Base-by-base conservation (phyloP, 2,797 vertebrate genomes). In the Rhinatrema bivittatum region DNA sequence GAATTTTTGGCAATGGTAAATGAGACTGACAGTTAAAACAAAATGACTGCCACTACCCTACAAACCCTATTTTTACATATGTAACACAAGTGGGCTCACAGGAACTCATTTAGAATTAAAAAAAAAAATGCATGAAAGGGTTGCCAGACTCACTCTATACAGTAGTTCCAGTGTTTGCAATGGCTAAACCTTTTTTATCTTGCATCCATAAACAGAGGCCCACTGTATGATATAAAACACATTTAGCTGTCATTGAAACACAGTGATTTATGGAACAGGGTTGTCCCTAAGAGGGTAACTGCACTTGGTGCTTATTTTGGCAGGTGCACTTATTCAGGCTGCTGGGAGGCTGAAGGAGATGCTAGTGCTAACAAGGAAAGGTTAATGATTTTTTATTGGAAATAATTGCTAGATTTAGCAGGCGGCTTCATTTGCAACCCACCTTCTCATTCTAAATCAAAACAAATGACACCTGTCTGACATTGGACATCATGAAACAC, bases 241-340 rank as follows among this genome's bases (percentile, higher is more conserved):
- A 61, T 65, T 73, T 65, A 69, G 53, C 57, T 59, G 74, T 70
- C 75, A 72, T 53, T 46, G 54, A 37, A 71, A 60, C 9, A 16
- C 55, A 33, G 51, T 72, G 75, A 74, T 67, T 72, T 73, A 78
- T 65, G 42, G 23, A 57, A 39, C 57, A 36, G 60, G 42, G 58
- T 50, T 71, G 71, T 72, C 60, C 60, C 68, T 63, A 61, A 76
- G 73, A 68, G 70, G 62, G 58, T 52, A 60, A 73, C 72, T 72
- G 64, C 53, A 61, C 68, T 63, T 41, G 51, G 42, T 77, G 76
- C 72, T 81, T 81, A 78, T 79, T 78, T 81, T 81, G 78, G 76
- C 76, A 79, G 76, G 75, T 78, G 73, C 51, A 53, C 45, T 59
- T 47, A 66, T 67, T 70, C 75, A 70, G 62, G 68, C 67, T 68